Percentiles rank a stretch among this genome's conserved stretches.
Conservation (phyloP, 2,888 invertebrate species). For the Agriopis leucophaearia region DNA sequence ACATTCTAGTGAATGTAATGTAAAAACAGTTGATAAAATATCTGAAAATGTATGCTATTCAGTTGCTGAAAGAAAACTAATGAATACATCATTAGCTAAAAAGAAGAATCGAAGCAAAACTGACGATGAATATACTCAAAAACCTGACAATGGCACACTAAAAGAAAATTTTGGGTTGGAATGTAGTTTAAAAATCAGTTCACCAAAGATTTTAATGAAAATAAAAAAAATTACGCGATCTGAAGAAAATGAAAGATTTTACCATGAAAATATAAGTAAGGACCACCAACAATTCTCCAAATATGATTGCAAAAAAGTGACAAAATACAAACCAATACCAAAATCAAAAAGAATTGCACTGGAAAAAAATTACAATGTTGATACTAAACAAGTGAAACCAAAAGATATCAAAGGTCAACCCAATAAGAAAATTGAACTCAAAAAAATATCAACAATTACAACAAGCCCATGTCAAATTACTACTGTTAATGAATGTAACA, state of each 20-base stretch:
- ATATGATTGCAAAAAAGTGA: neutral
- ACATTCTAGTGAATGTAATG: neutral
- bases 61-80: neutral
- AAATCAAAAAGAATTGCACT: conserved; percentile 21
- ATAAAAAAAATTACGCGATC: neutral
- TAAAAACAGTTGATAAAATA: conserved; percentile 10
- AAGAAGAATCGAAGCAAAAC: neutral
- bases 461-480: neutral
- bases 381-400: neutral
- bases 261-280: conserved; percentile 6
- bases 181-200: conserved; percentile 8
- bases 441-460: neutral
- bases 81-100: neutral
- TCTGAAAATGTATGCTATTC: neutral
- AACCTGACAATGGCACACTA: neutral
- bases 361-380: neutral
- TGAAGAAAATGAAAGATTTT: neutral
- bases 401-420: neutral
- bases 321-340: conserved; percentile 22
- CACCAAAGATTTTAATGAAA: conserved; percentile 2
- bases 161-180: neutral
- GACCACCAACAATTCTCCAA: neutral
- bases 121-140: neutral
- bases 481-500: neutral
- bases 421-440: neutral